Percentiles rank a stretch among this genome's conserved stretches.
Evolutionary conservation across 2,113 vertebrate genomes (phyloP).

Genomic region (Falco punctatus): DNA sequence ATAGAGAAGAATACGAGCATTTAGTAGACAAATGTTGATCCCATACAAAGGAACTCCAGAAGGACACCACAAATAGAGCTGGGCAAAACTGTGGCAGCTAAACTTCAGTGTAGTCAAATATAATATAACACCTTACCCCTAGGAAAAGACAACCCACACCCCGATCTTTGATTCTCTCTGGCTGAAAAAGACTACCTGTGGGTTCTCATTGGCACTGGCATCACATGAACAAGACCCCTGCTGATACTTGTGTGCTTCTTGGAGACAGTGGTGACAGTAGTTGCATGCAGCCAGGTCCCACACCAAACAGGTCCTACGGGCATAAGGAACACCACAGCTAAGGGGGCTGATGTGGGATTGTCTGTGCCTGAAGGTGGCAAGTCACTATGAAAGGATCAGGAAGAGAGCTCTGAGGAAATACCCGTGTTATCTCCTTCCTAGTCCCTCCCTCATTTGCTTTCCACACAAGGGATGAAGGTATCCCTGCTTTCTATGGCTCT

Average conservation of each 20-base stretch:
- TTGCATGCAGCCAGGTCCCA: background rate
- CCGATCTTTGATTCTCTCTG: background rate
- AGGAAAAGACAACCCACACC: background rate
- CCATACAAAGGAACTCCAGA: background rate
- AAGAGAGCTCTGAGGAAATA: background rate
- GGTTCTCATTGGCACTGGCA: background rate
- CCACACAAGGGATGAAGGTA: background rate
- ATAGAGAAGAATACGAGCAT: background rate
- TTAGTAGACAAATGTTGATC: background rate
- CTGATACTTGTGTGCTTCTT: background rate
- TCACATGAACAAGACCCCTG: background rate
- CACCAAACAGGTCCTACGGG: background rate
- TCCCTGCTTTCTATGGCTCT: background rate
- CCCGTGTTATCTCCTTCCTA: background rate
- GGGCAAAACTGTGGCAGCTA: background rate
- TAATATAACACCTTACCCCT: background rate
- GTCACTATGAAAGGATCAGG: background rate
- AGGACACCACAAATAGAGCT: background rate
- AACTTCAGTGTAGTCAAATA: background rate
- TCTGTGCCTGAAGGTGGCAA: background rate
- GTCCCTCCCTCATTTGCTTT: background rate
- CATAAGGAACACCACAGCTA: background rate
- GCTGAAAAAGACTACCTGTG: background rate
- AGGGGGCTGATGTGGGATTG: background rate
- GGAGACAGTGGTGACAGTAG: background rate